Evolutionary conservation across 2,113 vertebrate genomes (phyloP).

Genomic region (Orycteropus afer): DNA sequence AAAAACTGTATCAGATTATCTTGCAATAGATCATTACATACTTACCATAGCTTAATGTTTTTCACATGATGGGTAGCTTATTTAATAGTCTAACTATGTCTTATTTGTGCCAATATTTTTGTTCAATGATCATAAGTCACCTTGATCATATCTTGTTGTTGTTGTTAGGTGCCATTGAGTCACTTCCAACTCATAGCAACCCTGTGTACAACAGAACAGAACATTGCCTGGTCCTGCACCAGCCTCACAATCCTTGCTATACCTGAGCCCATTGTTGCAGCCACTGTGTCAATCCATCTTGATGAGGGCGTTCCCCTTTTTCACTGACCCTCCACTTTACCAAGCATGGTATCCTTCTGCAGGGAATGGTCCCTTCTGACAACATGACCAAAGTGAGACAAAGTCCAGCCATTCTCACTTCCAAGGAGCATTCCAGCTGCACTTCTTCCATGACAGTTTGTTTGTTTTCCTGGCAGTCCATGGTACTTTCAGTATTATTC

Average conservation of each 20-base stretch:
- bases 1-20: no score
- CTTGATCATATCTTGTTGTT: background rate
- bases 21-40: no score
- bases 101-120: no score
- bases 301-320: background rate
- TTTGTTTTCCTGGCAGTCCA: no score
- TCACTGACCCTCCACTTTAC: background rate
- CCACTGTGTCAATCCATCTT: background rate
- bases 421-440: background rate
- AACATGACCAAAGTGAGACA: background rate
- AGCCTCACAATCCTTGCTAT: background rate
- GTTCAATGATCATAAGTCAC: no score
- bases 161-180: background rate
- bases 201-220: background rate
- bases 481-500: no score
- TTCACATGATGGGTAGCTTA: no score
- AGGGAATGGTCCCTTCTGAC: background rate
- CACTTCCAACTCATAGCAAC: background rate
- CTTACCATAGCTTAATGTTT: no score
- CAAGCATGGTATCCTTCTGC: background rate
- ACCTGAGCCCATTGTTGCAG: background rate
- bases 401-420: background rate
- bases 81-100: no score
- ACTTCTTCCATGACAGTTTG: background rate
- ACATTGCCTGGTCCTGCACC: background rate